Base-by-base conservation (phyloP, 2,797 vertebrate species). In the Gallinago solitaria region DNA sequence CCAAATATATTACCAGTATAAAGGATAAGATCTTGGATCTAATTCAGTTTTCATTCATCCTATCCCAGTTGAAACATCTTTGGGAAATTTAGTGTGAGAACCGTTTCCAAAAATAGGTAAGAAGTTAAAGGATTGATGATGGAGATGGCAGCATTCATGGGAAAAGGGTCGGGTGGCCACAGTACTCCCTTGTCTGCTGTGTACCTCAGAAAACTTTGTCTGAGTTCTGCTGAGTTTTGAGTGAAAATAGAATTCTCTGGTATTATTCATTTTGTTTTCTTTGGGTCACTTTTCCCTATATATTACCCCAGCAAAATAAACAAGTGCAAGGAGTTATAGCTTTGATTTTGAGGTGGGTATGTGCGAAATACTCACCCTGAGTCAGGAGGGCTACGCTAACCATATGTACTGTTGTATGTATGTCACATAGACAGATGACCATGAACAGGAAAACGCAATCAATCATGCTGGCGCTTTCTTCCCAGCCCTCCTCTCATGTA, bases 21-120 rank as follows among this genome's bases (percentile, higher is more conserved):
- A 71, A 95, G 82, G 70, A 68, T 57, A 91, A 82, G 85, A 75
- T 68, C 30, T 85, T 93, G 83, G 65, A 79, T 45, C 43, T 77
- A 39, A 43, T 82, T 96, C 74, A 33, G 63, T 70, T 91, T 87
- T 90, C 64, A 80, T 92, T 95, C 77, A 77, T 80, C 50, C 71
- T 64, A 50, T 57, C 64, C 45, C 51, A 47, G 23, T 3, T 95
- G 88, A 91, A 95, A 92, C 37, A 86, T 37, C 67, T 79, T 76
- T 2, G 9, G 48, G 53, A 87, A 94, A 90, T 95, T 80, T 87
- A 95, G 83, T 78, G 93, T 89, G 83, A 96, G 91, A 94, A 95
- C 3, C 3, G 37, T 75, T 82, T 89, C 68, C 73, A 82, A 85
- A 94, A 92, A 90, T 80, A 95, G 83, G 68, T 84, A 59, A 87